phyloP scores from a whole-genome alignment of 2,888 invertebrate genomes.

The Stenolophus ochropezus region DNA sequence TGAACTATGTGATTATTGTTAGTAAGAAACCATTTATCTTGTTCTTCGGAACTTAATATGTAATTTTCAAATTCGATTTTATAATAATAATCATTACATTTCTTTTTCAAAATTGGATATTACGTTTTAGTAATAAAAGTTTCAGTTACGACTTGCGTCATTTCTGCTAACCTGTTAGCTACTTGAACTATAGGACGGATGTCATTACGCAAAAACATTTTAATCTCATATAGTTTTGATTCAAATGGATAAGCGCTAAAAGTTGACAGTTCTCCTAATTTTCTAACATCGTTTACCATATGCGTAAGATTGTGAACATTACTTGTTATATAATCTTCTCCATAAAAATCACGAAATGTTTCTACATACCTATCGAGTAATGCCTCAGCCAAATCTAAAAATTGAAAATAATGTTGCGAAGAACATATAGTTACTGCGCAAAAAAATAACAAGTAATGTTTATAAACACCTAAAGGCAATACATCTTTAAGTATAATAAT shows the following conservation, averaged over 20 bases:
- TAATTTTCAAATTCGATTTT: conserved; percentile 56
- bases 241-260: conserved; percentile 69
- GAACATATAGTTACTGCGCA: conserved; percentile 59
- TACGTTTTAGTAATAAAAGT: neutral
- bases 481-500: conserved; percentile 49
- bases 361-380: conserved; percentile 63
- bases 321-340: conserved; percentile 66
- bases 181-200: conserved; percentile 63
- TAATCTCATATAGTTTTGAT: conserved; percentile 66
- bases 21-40: conserved; percentile 64
- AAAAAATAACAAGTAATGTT: conserved; percentile 55
- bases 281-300: conserved; percentile 67
- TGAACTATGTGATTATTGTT: conserved; percentile 61
- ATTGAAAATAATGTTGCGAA: conserved; percentile 54
- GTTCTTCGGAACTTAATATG: conserved; percentile 32
- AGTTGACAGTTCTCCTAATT: conserved; percentile 66
- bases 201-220: conserved; percentile 62
- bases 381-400: conserved; percentile 61
- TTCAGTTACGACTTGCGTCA: conserved; percentile 41
- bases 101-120: conserved; percentile 54
- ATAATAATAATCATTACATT: conserved; percentile 39
- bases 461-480: conserved; percentile 53
- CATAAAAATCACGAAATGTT: conserved; percentile 66
- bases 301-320: conserved; percentile 70
- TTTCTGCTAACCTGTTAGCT: conserved; percentile 63